These are phyloP conservation scores for Orius laevigatus DNA, from an alignment of 1,140 invertebrate genomes.

Conservation along the genomic window DNA sequence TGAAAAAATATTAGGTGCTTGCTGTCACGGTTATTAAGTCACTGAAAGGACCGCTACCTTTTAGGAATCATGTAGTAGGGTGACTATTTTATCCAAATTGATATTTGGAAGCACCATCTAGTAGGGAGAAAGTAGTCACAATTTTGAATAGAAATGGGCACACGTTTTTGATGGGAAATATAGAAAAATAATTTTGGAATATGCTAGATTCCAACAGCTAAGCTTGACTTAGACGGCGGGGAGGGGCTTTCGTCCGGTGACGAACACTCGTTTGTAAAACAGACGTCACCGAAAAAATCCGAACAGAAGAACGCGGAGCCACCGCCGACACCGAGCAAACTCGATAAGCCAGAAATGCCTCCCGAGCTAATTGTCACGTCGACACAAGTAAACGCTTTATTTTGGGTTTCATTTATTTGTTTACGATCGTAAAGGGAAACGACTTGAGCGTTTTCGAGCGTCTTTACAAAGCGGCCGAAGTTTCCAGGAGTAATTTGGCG, in stretches of 20 bases:
- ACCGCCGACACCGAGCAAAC: not conserved
- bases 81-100: not conserved
- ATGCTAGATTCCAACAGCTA: conserved; percentile 30
- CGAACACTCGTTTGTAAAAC: conserved; percentile 15
- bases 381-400: conserved; percentile 21
- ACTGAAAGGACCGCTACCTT: not conserved
- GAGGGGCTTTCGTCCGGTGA: conserved; percentile 29
- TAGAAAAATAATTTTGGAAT: conserved; percentile 4
- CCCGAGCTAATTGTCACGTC: conserved; percentile 36
- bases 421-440: conserved; percentile 20
- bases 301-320: not conserved
- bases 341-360: conserved; percentile 34
- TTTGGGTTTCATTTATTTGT: no score
- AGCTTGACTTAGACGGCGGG: conserved; percentile 32
- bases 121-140: no score
- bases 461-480: conserved; percentile 26
- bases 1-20: not conserved
- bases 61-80: not conserved
- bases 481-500: conserved; percentile 16
- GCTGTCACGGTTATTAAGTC: no score
- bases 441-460: conserved; percentile 15
- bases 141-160: not conserved
- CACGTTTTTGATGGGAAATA: not conserved
- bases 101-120: not conserved
- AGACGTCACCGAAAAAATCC: conserved; percentile 6